Evolutionary conservation across 2,888 invertebrate species (phyloP), one percentile per base, ranked within the genome.

Genomic region (Tipula confusa): DNA sequence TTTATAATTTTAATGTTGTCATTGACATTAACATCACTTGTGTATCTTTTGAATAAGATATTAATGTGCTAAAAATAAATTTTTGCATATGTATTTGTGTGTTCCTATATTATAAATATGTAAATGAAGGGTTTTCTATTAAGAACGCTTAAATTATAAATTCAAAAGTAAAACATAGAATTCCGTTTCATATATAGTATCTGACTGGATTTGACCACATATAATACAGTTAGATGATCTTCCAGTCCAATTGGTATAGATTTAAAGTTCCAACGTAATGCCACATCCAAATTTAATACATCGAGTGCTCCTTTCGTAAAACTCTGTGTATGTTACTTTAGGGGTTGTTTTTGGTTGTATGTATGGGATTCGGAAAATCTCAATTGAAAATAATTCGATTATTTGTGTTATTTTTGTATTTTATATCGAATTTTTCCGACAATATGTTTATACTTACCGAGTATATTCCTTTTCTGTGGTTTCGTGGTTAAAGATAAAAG

Each of bases 1-100:
- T 64, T 64, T 64, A 9, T 64, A 64, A 64, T 64, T 64, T 64
- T 64, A 64, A 64, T 64, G 64, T 64, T 64, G 64, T 64, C 64
- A 24, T 64, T 24, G 64, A 64, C 64, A 64, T 64, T 64, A 64
- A 64, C 64, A 64, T 64, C 64, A 24, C 24, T 24, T 64, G 24
- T 64, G 64, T 64, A 43, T 43, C 24, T 64, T 24, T 64, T 64
- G 64, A 64, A 64, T 7, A 64, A 64, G 64, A 64, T 64, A 64
- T 64, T 64, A 18, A 64, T 64, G 64, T 24, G 24, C 18, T 24
- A 64, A 9, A 64, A 18, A 48, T 64, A 64, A 6, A 64, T 24
- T 7, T 15, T 43, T 15, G 4, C n/a, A 2, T 15, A 43, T 43
- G 2, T 43, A 5, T 15, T n/a, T n/a, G 15, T 43, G 15, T 43